These are phyloP conservation scores for Coccyzus lansbergi DNA, from an alignment of 2,797 vertebrate genomes.

Conservation along the genomic window DNA sequence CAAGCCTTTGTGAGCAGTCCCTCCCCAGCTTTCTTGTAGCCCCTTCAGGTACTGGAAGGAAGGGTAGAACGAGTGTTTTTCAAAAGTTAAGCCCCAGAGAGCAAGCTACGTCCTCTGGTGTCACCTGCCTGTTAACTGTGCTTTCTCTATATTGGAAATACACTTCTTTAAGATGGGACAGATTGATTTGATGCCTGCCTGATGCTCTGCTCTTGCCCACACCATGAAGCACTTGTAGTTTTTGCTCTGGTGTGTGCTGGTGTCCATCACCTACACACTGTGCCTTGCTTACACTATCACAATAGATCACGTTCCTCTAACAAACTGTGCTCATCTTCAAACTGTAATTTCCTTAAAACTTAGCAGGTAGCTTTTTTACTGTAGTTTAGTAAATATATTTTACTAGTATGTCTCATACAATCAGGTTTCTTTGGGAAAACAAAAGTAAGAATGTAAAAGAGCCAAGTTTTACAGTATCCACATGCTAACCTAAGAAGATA, in stretches of 20 bases:
- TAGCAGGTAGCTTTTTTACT: neutral
- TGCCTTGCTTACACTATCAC: neutral
- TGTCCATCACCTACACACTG: neutral
- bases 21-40: no score
- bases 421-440: neutral
- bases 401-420: neutral
- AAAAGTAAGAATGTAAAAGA: neutral
- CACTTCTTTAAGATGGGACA: neutral
- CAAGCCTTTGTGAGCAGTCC: no score
- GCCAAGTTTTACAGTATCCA: neutral
- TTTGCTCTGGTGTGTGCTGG: accelerated
- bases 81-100: neutral
- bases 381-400: neutral
- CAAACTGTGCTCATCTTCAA: neutral
- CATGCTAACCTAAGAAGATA: neutral
- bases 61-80: neutral
- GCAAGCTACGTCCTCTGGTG: neutral
- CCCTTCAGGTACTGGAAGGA: no score
- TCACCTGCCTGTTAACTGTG: neutral
- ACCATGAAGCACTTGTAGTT: accelerated
- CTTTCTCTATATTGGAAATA: neutral
- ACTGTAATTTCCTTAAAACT: neutral
- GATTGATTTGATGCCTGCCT: neutral
- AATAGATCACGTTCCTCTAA: neutral
- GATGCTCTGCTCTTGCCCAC: neutral